Percentiles rank a stretch among this genome's conserved stretches.
These are phyloP conservation scores for Nasua narica DNA, from an alignment of 2,797 vertebrate genomes.

Conservation along the genomic window DNA sequence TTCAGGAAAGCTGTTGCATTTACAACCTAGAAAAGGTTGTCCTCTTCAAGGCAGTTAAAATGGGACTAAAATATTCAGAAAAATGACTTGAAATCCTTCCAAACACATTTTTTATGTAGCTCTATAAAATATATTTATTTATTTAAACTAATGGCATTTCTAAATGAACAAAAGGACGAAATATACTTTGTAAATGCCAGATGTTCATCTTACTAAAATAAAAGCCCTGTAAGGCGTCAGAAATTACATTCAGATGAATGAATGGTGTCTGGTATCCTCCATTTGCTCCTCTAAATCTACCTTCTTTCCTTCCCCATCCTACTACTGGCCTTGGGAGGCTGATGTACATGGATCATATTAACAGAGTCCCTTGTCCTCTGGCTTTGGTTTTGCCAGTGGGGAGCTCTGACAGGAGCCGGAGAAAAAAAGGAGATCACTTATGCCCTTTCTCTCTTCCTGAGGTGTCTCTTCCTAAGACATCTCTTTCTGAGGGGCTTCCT, in stretches of 20 bases:
- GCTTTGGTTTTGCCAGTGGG: not conserved
- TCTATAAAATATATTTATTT: not conserved
- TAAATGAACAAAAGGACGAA: slow-evolving; percentile 17
- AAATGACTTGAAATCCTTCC: slow-evolving; percentile 22
- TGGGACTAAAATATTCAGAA: not conserved
- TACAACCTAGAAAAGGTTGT: slow-evolving; percentile 52
- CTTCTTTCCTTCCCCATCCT: not conserved
- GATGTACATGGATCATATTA: not conserved
- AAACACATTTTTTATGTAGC: not conserved
- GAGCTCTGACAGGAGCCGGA: not conserved
- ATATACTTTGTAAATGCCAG: not conserved
- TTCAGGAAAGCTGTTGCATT: slow-evolving; percentile 49
- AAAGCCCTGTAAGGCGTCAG: not conserved
- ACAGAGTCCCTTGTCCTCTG: not conserved
- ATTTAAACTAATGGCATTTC: slow-evolving; percentile 18
- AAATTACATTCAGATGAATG: not conserved
- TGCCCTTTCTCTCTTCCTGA: not conserved
- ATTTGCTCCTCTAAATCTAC: not conserved
- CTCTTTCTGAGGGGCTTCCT: not conserved
- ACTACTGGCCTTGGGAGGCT: not conserved
- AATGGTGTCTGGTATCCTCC: not conserved
- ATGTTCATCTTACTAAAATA: not conserved
- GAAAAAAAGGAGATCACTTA: not conserved
- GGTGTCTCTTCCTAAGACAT: not conserved
- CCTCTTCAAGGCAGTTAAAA: slow-evolving; percentile 41